phyloP scores from a whole-genome alignment of 2,797 vertebrate genomes.

The Etheostoma perlongum region DNA sequence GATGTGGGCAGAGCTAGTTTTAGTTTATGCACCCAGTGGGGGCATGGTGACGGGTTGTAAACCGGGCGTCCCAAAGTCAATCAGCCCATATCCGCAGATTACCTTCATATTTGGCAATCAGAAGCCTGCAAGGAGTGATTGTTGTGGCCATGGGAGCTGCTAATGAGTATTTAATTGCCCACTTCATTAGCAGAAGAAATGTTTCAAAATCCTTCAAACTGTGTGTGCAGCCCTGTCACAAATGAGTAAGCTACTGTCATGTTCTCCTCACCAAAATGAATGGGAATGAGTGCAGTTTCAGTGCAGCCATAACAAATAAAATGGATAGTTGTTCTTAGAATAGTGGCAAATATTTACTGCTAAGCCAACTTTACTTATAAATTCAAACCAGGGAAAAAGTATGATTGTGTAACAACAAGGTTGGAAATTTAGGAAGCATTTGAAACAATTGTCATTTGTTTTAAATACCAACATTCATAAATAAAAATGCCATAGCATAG shows the following conservation, averaged over 20 bases:
- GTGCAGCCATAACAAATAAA: background rate
- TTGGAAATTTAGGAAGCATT: too few species aligned
- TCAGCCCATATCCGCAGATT: background rate
- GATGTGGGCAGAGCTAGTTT: conserved; percentile 37
- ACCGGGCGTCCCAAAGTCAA: background rate
- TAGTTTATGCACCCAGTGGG: background rate
- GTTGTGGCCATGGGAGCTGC: background rate
- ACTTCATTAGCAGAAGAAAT: conserved; percentile 4
- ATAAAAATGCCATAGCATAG: background rate
- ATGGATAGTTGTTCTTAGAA: background rate
- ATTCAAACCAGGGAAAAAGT: background rate
- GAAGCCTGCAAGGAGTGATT: background rate
- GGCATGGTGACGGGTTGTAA: conserved; percentile 15
- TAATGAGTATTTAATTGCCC: conserved; percentile 22
- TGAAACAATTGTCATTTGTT: background rate
- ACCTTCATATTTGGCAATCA: conserved; percentile 12
- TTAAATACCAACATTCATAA: background rate
- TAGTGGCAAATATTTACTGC: background rate
- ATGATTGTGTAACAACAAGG: background rate
- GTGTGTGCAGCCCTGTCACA: conserved; percentile 11
- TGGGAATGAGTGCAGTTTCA: background rate
- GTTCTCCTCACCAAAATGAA: conserved; percentile 14
- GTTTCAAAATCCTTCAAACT: background rate
- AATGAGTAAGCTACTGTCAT: background rate
- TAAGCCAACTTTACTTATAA: background rate